phyloP scores from a whole-genome alignment of 2,797 vertebrate species.

The Rhadinocentrus ornatus region DNA sequence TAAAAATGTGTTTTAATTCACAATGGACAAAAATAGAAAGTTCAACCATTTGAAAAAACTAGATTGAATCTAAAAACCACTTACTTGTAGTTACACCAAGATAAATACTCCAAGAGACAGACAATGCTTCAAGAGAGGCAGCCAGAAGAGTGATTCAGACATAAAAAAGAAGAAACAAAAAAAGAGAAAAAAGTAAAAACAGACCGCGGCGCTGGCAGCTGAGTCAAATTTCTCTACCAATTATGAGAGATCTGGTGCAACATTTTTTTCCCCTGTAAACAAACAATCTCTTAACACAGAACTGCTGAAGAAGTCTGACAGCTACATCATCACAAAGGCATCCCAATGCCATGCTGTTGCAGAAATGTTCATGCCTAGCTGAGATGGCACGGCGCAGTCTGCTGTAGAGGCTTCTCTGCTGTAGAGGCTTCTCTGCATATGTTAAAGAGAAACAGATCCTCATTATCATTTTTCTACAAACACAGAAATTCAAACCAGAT shows the following conservation, averaged over 20 bases:
- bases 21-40: no score
- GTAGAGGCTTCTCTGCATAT: no score
- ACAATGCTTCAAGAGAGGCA: background rate
- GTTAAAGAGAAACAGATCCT: conserved; percentile 42
- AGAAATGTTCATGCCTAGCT: conserved; percentile 5
- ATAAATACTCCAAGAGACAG: conserved; percentile 2
- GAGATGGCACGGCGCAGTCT: conserved; percentile 20
- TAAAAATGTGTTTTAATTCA: no score
- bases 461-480: conserved; percentile 28
- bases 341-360: conserved; percentile 34
- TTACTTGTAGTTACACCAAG: background rate
- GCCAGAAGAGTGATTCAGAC: conserved; percentile 18
- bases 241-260: conserved; percentile 22
- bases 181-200: conserved; percentile 26
- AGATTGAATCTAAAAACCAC: background rate
- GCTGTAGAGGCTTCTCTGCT: conserved; percentile 13
- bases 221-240: conserved; percentile 20
- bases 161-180: conserved; percentile 30
- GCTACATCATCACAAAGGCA: conserved; percentile 48
- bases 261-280: conserved; percentile 25
- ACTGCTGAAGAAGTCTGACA: conserved; percentile 34
- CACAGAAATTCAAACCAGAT: conserved; percentile 49
- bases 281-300: conserved; percentile 28
- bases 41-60: no score
- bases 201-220: conserved; percentile 12